Base-by-base conservation (phyloP, 1,140 invertebrate genomes). In the Drosophila serrata region DNA sequence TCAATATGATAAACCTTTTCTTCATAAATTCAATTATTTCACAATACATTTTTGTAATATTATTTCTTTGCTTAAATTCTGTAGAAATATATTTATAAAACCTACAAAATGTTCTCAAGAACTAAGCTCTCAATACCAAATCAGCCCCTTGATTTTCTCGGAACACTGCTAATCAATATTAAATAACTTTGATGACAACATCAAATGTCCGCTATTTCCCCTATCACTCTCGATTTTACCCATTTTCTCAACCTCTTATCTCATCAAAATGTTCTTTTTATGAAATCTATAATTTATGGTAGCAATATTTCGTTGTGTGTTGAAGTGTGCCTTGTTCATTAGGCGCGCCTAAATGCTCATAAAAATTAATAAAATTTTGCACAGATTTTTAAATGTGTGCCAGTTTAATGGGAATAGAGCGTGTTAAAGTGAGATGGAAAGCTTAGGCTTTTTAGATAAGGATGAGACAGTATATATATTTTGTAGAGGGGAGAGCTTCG, bases 321-420 rank as follows among this genome's bases (percentile, higher is more conserved):
- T 57, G 29, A 60, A 63, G 65, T 67, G 64, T 56, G 49, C 27
- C 24, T 45, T 17, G 58, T 56, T 75, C 64, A 82, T 82, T 82
- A 82, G 58, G 63, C 33, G 58, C 29, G 37, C 46, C 58, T 73
- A 57, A 57, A 48, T 49, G 43, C 13, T 63, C 75, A 35, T 82
- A 65, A 85, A 81, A 81, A 85, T 81, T 73, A 86, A 85, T 81
- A 85, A 69, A 68, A 77, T 60, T 74, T 85, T 58, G 64, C 75
- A 79, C 59, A 78, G 81, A 85, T 85, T 85, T 84, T 67, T 62
- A 86, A 72, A 4, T 74, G 46, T 85, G 3, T 19, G 67, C 72
- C 65, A 51, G 2, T 73, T 61, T 60, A 84, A 72, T 75, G 40
- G 27, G 24, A 35, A 81, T 68, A 3, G 53, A 45, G 67, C 64